phyloP scores from a whole-genome alignment of 2,113 vertebrate species.

The Phasianus colchicus region DNA sequence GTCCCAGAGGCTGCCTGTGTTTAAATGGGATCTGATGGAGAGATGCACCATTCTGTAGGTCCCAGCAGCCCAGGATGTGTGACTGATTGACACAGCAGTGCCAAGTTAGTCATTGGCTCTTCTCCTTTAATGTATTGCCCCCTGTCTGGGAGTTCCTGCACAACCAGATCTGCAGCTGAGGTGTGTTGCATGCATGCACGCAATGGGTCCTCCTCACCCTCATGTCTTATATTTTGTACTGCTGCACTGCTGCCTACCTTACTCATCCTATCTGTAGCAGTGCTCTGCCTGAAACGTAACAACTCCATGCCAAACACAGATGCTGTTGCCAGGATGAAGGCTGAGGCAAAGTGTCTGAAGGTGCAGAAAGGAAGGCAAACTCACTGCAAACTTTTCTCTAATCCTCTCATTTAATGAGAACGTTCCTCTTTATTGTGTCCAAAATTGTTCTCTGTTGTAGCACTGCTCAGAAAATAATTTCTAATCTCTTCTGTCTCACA shows the following conservation, averaged over 20 bases:
- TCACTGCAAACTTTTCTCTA: neutral
- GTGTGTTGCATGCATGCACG: neutral
- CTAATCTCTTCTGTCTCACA: constrained; percentile 1
- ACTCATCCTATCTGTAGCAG: neutral
- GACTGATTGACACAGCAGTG: neutral
- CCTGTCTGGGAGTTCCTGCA: neutral
- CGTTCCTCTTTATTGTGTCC: neutral
- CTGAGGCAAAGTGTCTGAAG: neutral
- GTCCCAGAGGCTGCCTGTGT: neutral
- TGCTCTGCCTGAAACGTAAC: neutral
- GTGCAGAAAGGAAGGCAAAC: neutral
- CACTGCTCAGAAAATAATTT: neutral
- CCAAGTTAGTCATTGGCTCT: neutral
- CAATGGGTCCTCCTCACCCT: accelerated
- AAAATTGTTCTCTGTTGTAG: neutral
- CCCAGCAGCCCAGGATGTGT: accelerated
- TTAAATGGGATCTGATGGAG: neutral
- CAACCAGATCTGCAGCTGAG: neutral
- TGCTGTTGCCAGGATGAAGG: neutral
- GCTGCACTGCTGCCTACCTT: neutral
- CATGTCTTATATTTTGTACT: neutral
- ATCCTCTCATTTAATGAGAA: constrained; percentile 6
- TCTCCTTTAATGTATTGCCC: neutral
- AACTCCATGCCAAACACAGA: neutral
- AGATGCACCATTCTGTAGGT: neutral